Base-by-base conservation (phyloP, 2,888 invertebrate species). In the Tanypteryx hageni region DNA sequence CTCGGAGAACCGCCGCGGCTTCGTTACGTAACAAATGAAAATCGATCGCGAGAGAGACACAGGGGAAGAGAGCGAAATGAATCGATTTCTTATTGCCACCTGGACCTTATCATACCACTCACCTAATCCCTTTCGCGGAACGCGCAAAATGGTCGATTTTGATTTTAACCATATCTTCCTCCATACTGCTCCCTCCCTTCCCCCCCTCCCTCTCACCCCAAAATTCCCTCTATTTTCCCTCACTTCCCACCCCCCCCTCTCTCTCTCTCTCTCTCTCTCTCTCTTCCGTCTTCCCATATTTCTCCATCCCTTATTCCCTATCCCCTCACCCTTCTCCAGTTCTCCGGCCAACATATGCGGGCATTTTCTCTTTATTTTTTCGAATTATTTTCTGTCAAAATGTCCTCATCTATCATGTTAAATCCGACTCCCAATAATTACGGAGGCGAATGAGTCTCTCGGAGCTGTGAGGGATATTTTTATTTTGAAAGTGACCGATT, bases 361-460 rank as follows among this genome's bases (percentile, higher is more conserved):
- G 59, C 86, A 64, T 86, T 89, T 76, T 89, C 89, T 64, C 56
- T 68, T 59, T 64, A 68, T 64, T 56, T 89, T 89, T 89, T 89
- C 89, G 89, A 89, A 89, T 89, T 89, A 89, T 89, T 68, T 89
- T 89, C 89, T 64, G 89, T 89, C 89, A 89, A 89, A 89, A 64
- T 64, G 89, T 89, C 89, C 31, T 89, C 89, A 89, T 89, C 64
- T 31, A 89, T 89, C 89, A 89, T 89, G 64, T 58, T 27, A 44
- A 89, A 64, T 89, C 58, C 64, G 64, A 89, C 89, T 89, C 18
- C 89, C 89, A 68, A 89, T 89, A 89, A 89, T 89, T 89, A 89
- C 89, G 89, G 86, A 86, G 86, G 31, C 61, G 86, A 86, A 86
- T 86, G 86, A 86, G 64, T 68, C 89, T 89, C 64, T 61, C 68